Conservation (phyloP, 2,888 invertebrate species). For the Crocallis elinguaria region DNA sequence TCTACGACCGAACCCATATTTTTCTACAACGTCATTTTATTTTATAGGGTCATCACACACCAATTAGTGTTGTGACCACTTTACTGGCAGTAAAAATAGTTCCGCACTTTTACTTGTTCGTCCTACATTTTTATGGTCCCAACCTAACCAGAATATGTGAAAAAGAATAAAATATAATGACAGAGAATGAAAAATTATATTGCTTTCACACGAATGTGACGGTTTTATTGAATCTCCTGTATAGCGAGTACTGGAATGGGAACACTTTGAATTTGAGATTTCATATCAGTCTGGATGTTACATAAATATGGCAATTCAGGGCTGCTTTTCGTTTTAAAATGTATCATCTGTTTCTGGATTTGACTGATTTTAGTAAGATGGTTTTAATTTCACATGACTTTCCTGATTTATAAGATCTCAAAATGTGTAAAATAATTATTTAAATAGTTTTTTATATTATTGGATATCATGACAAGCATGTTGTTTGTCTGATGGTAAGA, state of each 20-base stretch:
- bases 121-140: slow-evolving; percentile 48
- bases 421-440: too few species aligned
- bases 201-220: slow-evolving; percentile 11
- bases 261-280: slow-evolving; percentile 28
- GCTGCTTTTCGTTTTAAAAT: slow-evolving; percentile 1
- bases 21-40: slow-evolving; percentile 36
- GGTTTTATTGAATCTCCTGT: slow-evolving; percentile 25
- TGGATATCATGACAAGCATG: too few species aligned
- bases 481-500: too few species aligned
- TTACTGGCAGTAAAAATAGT: slow-evolving; percentile 56
- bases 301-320: slow-evolving; percentile 12
- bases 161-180: slow-evolving; percentile 35
- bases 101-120: slow-evolving; percentile 44
- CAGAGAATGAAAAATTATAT: slow-evolving; percentile 33
- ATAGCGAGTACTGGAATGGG: slow-evolving; percentile 6
- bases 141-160: slow-evolving; percentile 36
- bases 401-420: too few species aligned
- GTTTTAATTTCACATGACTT: neutral
- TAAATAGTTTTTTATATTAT: too few species aligned
- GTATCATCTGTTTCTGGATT: neutral
- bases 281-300: slow-evolving; percentile 16
- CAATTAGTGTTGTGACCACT: slow-evolving; percentile 54
- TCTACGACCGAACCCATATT: slow-evolving; percentile 29
- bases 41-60: slow-evolving; percentile 49
- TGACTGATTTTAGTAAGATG: neutral